phyloP scores from a whole-genome alignment of 2,888 invertebrate species.

The Spisula subtruncata region DNA sequence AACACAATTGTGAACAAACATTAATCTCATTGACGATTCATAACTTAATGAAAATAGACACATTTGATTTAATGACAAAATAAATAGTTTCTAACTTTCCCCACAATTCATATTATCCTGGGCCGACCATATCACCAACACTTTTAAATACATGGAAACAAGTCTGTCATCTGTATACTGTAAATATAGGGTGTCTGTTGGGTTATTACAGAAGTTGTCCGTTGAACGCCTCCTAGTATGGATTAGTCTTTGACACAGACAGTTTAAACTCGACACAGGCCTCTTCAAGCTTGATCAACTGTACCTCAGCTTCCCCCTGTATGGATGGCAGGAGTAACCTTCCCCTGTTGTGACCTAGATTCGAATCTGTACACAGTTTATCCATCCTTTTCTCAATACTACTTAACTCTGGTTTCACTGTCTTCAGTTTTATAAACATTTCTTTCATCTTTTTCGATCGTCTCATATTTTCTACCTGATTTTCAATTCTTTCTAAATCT shows the following conservation, averaged over 20 bases:
- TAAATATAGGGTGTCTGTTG: no score
- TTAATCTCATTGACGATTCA: no score
- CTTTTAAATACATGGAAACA: no score
- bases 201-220: no score
- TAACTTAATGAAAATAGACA: no score
- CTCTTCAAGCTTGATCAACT: conserved; percentile 32
- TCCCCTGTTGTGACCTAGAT: conserved; percentile 9
- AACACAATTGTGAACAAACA: no score
- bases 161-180: no score
- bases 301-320: conserved; percentile 38
- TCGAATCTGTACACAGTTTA: conserved; percentile 8
- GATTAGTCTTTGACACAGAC: conserved; percentile 23
- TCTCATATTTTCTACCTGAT: conserved; percentile 37
- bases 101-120: no score
- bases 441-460: conserved; percentile 30
- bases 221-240: background rate
- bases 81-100: no score
- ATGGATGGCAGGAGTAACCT: conserved; percentile 14
- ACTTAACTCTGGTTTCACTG: conserved; percentile 21
- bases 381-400: conserved; percentile 30
- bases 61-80: no score
- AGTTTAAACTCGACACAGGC: conserved; percentile 33
- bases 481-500: conserved; percentile 36
- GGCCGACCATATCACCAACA: no score
- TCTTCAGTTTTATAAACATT: conserved; percentile 27